Conservation (phyloP, 2,113 vertebrate species). For the Coregonus clupeaformis region DNA sequence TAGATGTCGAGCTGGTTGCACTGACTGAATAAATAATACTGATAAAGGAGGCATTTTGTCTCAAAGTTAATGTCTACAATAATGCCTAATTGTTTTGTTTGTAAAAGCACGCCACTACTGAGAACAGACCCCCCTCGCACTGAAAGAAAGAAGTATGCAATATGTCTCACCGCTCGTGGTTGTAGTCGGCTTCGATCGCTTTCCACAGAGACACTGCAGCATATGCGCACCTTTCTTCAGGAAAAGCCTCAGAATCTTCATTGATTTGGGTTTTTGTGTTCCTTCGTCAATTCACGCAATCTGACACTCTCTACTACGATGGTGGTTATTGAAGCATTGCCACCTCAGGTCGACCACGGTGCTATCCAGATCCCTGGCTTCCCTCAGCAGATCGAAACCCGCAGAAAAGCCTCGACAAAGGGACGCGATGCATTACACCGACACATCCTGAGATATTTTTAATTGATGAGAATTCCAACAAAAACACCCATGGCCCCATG, state of each 20-base stretch:
- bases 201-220: constrained; percentile 89
- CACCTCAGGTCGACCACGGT: constrained; percentile 16
- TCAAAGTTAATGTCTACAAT: neutral
- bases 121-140: neutral
- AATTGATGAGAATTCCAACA: constrained; percentile 27
- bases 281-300: constrained; percentile 39
- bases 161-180: constrained; percentile 75
- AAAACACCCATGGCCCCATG: constrained; percentile 21
- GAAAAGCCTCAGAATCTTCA: constrained; percentile 81
- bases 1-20: neutral
- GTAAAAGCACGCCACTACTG: neutral
- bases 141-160: constrained; percentile 26
- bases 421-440: constrained; percentile 18
- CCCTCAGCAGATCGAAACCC: constrained; percentile 13
- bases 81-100: too few species aligned
- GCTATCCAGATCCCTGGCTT: neutral
- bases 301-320: constrained; percentile 15
- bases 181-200: constrained; percentile 78
- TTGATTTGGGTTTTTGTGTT: constrained; percentile 61
- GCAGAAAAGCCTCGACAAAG: constrained; percentile 16
- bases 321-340: constrained; percentile 22
- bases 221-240: constrained; percentile 84
- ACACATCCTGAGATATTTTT: constrained; percentile 55
- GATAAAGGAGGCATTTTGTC: neutral
- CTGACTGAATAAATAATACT: neutral